Evolutionary conservation across 2,797 vertebrate genomes (phyloP).

Genomic region (Falco biarmicus): DNA sequence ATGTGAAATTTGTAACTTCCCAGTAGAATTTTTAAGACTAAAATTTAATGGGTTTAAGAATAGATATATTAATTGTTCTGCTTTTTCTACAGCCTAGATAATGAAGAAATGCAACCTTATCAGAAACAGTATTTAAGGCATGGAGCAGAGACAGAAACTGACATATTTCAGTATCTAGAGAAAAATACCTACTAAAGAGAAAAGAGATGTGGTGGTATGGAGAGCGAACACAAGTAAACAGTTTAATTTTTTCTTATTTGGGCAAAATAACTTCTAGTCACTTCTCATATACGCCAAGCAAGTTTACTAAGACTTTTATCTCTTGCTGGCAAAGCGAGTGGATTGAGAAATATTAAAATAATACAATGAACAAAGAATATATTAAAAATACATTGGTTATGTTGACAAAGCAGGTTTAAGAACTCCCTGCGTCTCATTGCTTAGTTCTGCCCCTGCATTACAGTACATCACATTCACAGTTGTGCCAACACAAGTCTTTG

Average conservation of each 20-base stretch:
- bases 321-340: neutral
- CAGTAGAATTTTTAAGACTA: neutral
- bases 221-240: neutral
- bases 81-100: neutral
- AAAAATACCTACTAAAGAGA: neutral
- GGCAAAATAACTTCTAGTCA: neutral
- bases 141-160: neutral
- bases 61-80: neutral
- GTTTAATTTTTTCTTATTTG: neutral
- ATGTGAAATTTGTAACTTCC: neutral
- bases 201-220: neutral
- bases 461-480: neutral
- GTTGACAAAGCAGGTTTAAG: neutral
- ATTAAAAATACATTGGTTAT: neutral
- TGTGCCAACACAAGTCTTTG: neutral
- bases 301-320: neutral
- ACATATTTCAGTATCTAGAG: neutral
- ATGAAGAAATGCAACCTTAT: neutral
- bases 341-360: neutral
- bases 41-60: neutral
- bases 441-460: neutral
- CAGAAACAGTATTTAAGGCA: neutral
- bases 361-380: neutral
- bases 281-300: neutral
- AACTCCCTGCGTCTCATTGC: neutral